Evolutionary conservation across 2,797 vertebrate genomes (phyloP).

Genomic region (Characodon lateralis): DNA sequence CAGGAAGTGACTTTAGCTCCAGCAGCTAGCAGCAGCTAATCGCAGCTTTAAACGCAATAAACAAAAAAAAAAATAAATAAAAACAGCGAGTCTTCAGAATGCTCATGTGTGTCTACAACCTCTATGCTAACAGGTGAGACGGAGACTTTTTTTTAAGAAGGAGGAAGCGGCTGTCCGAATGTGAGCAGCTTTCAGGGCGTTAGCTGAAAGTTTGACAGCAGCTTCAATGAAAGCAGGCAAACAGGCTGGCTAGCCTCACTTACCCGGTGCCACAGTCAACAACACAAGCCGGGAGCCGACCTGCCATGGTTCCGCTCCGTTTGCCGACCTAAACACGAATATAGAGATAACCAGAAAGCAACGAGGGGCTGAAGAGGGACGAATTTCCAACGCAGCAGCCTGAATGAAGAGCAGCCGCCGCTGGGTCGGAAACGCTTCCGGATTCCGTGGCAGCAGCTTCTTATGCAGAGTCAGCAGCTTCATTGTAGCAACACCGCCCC

Average conservation of each 20-base stretch:
- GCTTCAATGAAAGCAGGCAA: conserved; percentile 47
- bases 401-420: conserved; percentile 46
- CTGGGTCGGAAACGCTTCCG: conserved; percentile 60
- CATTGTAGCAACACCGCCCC: not conserved
- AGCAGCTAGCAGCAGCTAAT: conserved; percentile 20
- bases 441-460: conserved; percentile 51
- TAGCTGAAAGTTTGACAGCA: conserved; percentile 67
- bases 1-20: conserved; percentile 68
- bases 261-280: conserved; percentile 90
- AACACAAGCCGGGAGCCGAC: conserved; percentile 89
- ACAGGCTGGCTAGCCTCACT: conserved; percentile 35
- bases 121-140: rapidly evolving
- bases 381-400: conserved; percentile 23
- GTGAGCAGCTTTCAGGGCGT: conserved; percentile 59
- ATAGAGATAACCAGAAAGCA: not conserved
- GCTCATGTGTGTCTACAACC: rapidly evolving
- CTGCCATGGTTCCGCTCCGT: conserved; percentile 67
- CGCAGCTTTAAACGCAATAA: not conserved
- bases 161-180: not conserved
- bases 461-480: conserved; percentile 45
- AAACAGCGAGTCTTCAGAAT: not conserved
- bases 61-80: too few species aligned
- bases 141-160: rapidly evolving
- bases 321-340: not conserved
- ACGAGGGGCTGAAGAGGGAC: not conserved